phyloP scores from a whole-genome alignment of 1,140 invertebrate genomes.

The Euwallacea fornicatus region DNA sequence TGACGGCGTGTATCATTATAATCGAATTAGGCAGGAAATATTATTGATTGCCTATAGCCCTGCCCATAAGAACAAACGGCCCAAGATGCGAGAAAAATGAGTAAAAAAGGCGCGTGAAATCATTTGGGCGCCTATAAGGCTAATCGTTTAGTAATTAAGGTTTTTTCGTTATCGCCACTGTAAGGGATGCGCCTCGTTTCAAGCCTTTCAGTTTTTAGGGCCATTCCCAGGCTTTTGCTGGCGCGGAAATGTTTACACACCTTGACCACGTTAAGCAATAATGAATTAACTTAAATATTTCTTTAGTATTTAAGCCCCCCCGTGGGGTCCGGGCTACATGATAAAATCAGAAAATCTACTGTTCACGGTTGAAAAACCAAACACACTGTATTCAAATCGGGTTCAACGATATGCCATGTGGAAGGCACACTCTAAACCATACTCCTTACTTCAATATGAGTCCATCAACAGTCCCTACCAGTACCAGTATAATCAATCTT shows the following conservation, averaged over 20 bases:
- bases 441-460: background rate
- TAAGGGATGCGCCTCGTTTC: background rate
- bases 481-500: background rate
- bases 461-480: background rate
- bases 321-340: background rate
- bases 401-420: background rate
- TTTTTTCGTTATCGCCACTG: slow-evolving; percentile 1
- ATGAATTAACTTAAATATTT: background rate
- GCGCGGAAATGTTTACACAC: background rate
- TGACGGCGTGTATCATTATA: slow-evolving; percentile 40
- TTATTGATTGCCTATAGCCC: slow-evolving; percentile 39
- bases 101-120: slow-evolving; percentile 27
- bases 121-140: slow-evolving; percentile 16
- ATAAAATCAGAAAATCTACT: background rate
- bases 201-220: background rate
- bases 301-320: background rate
- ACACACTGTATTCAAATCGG: background rate
- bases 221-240: no score
- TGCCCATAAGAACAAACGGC: slow-evolving; percentile 21
- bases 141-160: slow-evolving; percentile 33
- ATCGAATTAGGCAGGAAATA: slow-evolving; percentile 36
- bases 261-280: background rate
- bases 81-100: slow-evolving; percentile 32
- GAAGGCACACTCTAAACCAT: no score
- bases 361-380: background rate